phyloP scores from a whole-genome alignment of 2,888 invertebrate species.

The Tachina fera region DNA sequence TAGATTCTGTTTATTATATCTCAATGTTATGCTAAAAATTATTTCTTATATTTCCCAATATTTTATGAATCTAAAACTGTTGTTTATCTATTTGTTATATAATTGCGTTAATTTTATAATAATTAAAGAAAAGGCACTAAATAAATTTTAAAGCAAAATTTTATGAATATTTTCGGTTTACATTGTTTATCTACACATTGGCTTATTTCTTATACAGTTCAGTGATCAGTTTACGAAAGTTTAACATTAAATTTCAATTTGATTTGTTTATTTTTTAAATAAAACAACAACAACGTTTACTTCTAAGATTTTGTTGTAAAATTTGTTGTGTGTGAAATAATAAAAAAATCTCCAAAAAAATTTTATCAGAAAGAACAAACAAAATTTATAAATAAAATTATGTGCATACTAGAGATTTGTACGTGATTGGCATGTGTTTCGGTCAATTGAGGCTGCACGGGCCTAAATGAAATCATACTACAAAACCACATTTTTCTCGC shows the following conservation, averaged over 20 bases:
- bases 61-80: too few species aligned
- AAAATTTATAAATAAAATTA: conserved; percentile 41
- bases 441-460: too few species aligned
- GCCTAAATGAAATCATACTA: not conserved
- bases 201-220: conserved; percentile 66
- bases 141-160: conserved; percentile 12
- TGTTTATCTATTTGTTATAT: too few species aligned
- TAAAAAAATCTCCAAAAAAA: conserved; percentile 41
- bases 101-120: conserved; percentile 8
- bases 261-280: conserved; percentile 73
- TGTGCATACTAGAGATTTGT: conserved; percentile 1
- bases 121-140: not conserved
- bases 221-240: conserved; percentile 73
- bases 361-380: conserved; percentile 25
- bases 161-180: conserved; percentile 33
- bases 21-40: too few species aligned
- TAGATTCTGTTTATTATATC: too few species aligned
- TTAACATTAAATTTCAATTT: conserved; percentile 76
- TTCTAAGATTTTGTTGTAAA: conserved; percentile 23
- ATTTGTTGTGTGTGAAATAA: conserved; percentile 38
- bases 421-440: too few species aligned
- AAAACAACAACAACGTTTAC: conserved; percentile 33
- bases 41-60: too few species aligned
- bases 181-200: conserved; percentile 79
- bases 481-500: too few species aligned